Conservation (phyloP, 2,888 invertebrate genomes). For the Oscheius onirici region DNA sequence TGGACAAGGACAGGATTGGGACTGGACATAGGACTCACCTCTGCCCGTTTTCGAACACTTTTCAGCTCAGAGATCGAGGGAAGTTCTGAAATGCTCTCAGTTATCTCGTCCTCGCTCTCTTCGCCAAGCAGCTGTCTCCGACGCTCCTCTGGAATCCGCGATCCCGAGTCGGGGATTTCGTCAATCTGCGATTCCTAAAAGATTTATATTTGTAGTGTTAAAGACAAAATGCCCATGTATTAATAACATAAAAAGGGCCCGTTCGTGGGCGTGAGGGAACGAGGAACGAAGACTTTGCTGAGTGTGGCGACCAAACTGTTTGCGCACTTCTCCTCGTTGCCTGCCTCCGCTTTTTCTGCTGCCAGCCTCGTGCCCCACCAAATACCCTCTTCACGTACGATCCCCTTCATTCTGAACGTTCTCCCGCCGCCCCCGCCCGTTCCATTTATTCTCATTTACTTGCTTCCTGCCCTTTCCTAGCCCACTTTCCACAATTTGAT, state of each 20-base stretch:
- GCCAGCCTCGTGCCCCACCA: slow-evolving; percentile 24
- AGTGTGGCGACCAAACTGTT: slow-evolving; percentile 32
- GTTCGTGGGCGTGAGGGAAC: slow-evolving; percentile 28
- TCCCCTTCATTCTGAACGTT: neutral
- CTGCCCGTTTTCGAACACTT: slow-evolving; percentile 11
- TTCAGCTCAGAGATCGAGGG: slow-evolving; percentile 63
- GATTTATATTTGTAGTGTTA: neutral
- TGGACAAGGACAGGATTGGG: neutral
- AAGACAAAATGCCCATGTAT: slow-evolving; percentile 1
- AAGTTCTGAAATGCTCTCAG: slow-evolving; percentile 71
- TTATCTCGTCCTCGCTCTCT: slow-evolving; percentile 63
- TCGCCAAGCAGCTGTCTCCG: slow-evolving; percentile 63
- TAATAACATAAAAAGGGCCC: neutral
- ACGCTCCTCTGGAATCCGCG: slow-evolving; percentile 67
- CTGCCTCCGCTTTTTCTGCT: slow-evolving; percentile 31
- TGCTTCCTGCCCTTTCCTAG: neutral
- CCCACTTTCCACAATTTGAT: neutral
- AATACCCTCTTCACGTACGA: slow-evolving; percentile 6
- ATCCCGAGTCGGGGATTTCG: slow-evolving; percentile 67
- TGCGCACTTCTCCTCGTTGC: slow-evolving; percentile 31
- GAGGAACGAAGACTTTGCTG: slow-evolving; percentile 23
- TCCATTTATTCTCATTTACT: neutral
- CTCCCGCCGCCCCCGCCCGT: neutral
- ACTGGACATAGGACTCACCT: slow-evolving; percentile 5
- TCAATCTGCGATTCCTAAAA: slow-evolving; percentile 59